phyloP scores from a whole-genome alignment of 2,797 vertebrate species.

The Uromys caudimaculatus region DNA sequence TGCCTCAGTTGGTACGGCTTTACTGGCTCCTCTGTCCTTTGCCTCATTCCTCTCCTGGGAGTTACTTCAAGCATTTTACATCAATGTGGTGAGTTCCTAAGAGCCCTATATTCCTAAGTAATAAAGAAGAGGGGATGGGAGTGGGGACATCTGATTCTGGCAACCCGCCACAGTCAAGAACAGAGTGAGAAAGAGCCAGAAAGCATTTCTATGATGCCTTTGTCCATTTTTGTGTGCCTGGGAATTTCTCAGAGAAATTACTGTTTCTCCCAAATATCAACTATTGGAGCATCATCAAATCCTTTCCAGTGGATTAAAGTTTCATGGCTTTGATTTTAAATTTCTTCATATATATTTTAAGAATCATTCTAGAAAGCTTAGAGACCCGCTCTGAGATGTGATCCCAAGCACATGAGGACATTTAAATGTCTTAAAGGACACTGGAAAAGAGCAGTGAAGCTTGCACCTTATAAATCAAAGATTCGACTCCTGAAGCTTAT shows the following conservation, averaged over 20 bases:
- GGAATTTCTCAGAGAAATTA: constrained; percentile 35
- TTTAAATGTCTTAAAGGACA: neutral
- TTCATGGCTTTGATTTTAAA: constrained; percentile 4
- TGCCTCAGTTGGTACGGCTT: constrained; percentile 24
- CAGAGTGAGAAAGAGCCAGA: neutral
- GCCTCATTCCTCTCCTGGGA: constrained; percentile 26
- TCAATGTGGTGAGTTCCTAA: constrained; percentile 35
- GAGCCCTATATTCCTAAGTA: neutral
- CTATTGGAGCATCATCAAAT: neutral
- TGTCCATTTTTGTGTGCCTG: neutral
- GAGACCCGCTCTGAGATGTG: neutral
- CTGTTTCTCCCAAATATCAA: neutral
- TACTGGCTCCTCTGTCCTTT: constrained; percentile 20
- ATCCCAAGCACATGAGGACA: neutral
- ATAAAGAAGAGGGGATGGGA: neutral
- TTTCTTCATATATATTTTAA: neutral
- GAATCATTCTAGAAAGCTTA: neutral
- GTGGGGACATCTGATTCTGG: neutral
- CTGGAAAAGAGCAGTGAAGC: neutral
- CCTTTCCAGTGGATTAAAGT: neutral
- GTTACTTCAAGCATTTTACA: constrained; percentile 4
- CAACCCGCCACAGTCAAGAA: neutral
- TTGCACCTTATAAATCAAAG: neutral
- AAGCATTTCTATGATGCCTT: neutral
- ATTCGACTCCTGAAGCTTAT: neutral